Percentiles rank a stretch among this genome's conserved stretches.
phyloP scores from a whole-genome alignment of 2,797 vertebrate genomes.

The Peromyscus melanophrys region DNA sequence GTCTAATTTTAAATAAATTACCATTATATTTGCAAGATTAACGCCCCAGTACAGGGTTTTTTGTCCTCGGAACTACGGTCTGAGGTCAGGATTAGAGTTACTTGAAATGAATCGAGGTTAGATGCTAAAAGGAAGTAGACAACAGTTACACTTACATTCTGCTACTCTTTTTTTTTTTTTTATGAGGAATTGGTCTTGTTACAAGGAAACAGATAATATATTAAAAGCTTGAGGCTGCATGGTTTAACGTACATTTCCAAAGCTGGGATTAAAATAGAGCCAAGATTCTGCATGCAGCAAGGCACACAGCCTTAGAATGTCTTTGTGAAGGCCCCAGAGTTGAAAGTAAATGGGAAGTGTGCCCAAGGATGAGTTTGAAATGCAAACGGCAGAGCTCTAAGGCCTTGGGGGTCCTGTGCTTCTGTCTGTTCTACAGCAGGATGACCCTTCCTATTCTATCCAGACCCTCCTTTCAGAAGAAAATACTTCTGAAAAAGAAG shows the following conservation, averaged over 20 bases:
- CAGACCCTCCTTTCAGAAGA: slow-evolving; percentile 75
- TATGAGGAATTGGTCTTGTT: slow-evolving; percentile 69
- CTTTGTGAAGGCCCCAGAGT: slow-evolving; percentile 41
- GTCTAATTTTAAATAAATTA: slow-evolving; percentile 60
- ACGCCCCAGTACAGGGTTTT: not conserved
- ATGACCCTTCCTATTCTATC: not conserved
- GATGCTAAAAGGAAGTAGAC: slow-evolving; percentile 62
- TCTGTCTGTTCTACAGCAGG: not conserved
- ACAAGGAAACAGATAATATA: slow-evolving; percentile 76
- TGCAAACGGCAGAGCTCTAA: slow-evolving; percentile 52
- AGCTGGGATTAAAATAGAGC: slow-evolving; percentile 70
- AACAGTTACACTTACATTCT: slow-evolving; percentile 67
- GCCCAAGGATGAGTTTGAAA: slow-evolving; percentile 69
- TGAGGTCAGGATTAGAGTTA: slow-evolving; percentile 69
- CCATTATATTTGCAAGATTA: not conserved
- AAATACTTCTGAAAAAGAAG: slow-evolving; percentile 64
- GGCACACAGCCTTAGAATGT: slow-evolving; percentile 4
- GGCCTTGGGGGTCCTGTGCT: not conserved
- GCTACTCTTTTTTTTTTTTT: not conserved
- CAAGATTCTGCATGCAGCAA: slow-evolving; percentile 57
- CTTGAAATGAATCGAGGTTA: slow-evolving; percentile 70
- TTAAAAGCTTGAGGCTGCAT: slow-evolving; percentile 71
- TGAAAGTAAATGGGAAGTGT: slow-evolving; percentile 66
- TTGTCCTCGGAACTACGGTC: slow-evolving; percentile 17
- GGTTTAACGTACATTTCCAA: slow-evolving; percentile 74